Evolutionary conservation across 2,888 invertebrate genomes (phyloP), one percentile per base, ranked within the genome.

Genomic region (Cheilosia urbana): DNA sequence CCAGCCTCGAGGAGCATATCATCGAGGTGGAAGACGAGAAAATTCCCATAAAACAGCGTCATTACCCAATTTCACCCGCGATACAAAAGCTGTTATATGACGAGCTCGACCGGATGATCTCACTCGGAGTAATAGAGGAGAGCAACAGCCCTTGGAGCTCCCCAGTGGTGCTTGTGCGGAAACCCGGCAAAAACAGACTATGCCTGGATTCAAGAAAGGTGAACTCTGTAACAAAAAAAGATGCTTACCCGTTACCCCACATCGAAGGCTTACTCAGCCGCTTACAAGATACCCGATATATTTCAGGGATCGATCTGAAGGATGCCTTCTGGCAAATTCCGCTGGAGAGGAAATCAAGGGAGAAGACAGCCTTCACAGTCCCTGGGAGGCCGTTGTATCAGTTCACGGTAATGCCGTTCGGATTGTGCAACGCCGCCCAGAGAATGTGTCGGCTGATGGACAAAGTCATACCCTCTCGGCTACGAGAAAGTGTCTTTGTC

Each of bases 391-490:
- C 37, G 37, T 13, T 13, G 4, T 37, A 37, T 4, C 37, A 37
- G 37, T 37, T 37, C 4, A 37, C 37, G 51, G 51, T 51, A 0
- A 51, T 45, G 45, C 45, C 45, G 1, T 45, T 45, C 17, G 17
- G 45, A 13, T 9, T 71, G 13, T 49, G 47, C 13, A 49, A 49
- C 13, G 47, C 71, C n/a, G 49, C 71, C 6, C 49, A 71, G 58
- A 60, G 71, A 58, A 60, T 71, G 60, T 37, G 37, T 49, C 15
- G 49, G 60, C 49, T 72, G n/a, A 63, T 62, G 62, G 72, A 73
- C 62, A 73, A 73, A 45, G 62, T 40, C 27, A 72, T 72, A 17
- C 60, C 51, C n/a, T 11, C 37, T 19, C 60, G 51, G n/a, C 7
- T 58, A 11, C 17, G 45, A 1, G 60, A 72, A 2, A 40, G 37